A percentile compares a stretch with the other conserved stretches of the same genome.
Evolutionary conservation across 2,113 vertebrate species (phyloP).

Genomic region (Thryonomys swinderianus): DNA sequence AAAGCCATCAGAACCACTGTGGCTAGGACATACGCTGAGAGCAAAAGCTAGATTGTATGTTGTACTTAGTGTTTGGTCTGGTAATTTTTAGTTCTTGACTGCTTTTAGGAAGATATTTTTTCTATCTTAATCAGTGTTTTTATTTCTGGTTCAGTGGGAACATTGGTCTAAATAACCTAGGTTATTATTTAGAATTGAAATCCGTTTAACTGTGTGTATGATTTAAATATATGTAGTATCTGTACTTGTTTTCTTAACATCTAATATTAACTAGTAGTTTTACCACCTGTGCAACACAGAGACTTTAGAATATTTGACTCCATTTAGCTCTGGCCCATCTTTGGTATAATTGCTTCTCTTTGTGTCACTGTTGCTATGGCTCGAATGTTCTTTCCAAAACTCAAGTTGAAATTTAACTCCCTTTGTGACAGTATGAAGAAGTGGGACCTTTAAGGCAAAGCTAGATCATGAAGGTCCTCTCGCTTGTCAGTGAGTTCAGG

Average conservation of each 20-base stretch:
- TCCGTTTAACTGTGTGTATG: not conserved
- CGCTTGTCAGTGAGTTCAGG: not conserved
- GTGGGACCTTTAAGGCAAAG: not conserved
- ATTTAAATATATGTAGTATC: not conserved
- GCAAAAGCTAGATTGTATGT: not conserved
- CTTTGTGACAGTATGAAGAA: not conserved
- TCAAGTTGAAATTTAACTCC: not conserved
- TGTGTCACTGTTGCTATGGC: not conserved
- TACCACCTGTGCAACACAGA: not conserved
- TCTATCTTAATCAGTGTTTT: slow-evolving; percentile 13
- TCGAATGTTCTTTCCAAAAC: not conserved
- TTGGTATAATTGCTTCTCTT: not conserved
- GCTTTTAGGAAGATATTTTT: not conserved
- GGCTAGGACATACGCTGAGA: not conserved
- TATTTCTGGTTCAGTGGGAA: not conserved
- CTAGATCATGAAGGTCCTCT: not conserved
- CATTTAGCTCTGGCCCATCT: not conserved
- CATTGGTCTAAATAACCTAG: slow-evolving; percentile 17
- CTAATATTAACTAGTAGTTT: not conserved
- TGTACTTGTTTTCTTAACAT: not conserved
- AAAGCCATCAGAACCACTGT: not conserved
- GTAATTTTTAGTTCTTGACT: not conserved
- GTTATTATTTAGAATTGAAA: slow-evolving; percentile 20
- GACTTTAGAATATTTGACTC: not conserved
- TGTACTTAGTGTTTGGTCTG: slow-evolving; percentile 5